phyloP scores from a whole-genome alignment of 2,888 invertebrate genomes.

The Parochlus steinenii region DNA sequence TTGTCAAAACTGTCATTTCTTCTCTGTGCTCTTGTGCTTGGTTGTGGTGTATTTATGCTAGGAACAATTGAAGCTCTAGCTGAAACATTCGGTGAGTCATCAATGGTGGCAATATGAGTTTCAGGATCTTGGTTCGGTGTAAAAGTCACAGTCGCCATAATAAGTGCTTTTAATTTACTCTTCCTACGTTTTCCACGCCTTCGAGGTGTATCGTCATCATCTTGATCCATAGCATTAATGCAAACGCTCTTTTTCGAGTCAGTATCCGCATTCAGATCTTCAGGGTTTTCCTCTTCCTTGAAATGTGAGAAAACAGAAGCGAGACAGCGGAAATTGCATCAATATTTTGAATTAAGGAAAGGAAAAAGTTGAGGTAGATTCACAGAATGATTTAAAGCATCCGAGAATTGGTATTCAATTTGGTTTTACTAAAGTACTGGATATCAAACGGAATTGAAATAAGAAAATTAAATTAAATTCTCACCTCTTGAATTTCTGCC shows the following conservation, averaged over 20 bases:
- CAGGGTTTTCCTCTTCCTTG: conserved; percentile 1
- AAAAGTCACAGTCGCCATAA: conserved; percentile 16
- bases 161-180: conserved; percentile 19
- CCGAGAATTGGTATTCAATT: no score
- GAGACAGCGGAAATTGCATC: no score
- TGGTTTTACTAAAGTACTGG: no score
- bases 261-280: conserved; percentile 14
- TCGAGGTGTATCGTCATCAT: conserved; percentile 31
- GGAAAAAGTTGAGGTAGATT: no score
- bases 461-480: no score
- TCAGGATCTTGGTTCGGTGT: conserved; percentile 42
- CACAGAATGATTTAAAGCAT: no score
- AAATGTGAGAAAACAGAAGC: neutral
- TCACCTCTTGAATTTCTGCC: conserved; percentile 4
- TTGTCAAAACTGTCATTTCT: conserved; percentile 12
- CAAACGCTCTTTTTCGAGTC: no score
- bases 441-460: no score
- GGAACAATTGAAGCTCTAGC: conserved; percentile 45
- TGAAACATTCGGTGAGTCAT: conserved; percentile 50
- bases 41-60: conserved; percentile 24
- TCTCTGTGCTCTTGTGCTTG: conserved; percentile 24
- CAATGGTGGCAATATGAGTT: conserved; percentile 39
- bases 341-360: no score
- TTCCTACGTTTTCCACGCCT: conserved; percentile 39
- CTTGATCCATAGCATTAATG: conserved; percentile 26